phyloP scores from a whole-genome alignment of 2,797 vertebrate species.

The Aeoliscus strigatus region DNA sequence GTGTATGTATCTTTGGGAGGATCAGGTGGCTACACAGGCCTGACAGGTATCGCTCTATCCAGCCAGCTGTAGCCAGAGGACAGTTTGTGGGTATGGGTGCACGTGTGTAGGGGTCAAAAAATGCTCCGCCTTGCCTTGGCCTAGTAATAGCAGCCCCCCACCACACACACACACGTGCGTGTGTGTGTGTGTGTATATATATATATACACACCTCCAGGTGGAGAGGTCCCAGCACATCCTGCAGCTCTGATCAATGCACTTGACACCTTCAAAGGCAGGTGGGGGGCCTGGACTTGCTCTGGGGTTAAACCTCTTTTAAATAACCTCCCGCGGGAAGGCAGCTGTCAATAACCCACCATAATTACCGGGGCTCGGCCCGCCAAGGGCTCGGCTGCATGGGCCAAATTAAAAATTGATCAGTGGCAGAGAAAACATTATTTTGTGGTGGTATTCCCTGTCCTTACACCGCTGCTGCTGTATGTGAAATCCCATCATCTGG shows the following conservation, averaged over 20 bases:
- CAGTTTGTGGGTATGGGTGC: slow-evolving; percentile 42
- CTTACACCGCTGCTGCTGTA: slow-evolving; percentile 55
- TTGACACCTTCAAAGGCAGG: slow-evolving; percentile 87
- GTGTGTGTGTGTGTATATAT: too few relatives aligned
- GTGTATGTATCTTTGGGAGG: slow-evolving; percentile 38
- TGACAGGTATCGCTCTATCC: slow-evolving; percentile 49
- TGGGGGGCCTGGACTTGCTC: slow-evolving; percentile 82
- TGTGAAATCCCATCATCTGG: slow-evolving; percentile 65
- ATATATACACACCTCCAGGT: slow-evolving; percentile 73
- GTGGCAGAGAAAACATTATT: slow-evolving; percentile 78
- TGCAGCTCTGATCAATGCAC: slow-evolving; percentile 87
- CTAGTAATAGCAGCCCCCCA: slow-evolving; percentile 73
- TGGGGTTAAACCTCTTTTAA: slow-evolving; percentile 91
- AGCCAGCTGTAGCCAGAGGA: slow-evolving; percentile 63
- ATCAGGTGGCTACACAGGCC: slow-evolving; percentile 59
- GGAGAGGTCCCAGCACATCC: slow-evolving; percentile 81
- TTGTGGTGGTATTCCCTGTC: slow-evolving; percentile 70
- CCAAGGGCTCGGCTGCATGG: slow-evolving; percentile 69
- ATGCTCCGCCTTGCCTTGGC: slow-evolving; percentile 56
- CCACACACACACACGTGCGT: slow-evolving; percentile 25
- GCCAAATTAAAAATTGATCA: slow-evolving; percentile 85
- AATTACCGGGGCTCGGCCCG: slow-evolving; percentile 81
- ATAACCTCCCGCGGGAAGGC: slow-evolving; percentile 84
- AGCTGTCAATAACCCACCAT: slow-evolving; percentile 89
- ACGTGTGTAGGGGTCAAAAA: slow-evolving; percentile 50